Evolutionary conservation across 2,797 vertebrate species (phyloP), one percentile per base, ranked within the genome.

Genomic region (Anomalospiza imberbis): DNA sequence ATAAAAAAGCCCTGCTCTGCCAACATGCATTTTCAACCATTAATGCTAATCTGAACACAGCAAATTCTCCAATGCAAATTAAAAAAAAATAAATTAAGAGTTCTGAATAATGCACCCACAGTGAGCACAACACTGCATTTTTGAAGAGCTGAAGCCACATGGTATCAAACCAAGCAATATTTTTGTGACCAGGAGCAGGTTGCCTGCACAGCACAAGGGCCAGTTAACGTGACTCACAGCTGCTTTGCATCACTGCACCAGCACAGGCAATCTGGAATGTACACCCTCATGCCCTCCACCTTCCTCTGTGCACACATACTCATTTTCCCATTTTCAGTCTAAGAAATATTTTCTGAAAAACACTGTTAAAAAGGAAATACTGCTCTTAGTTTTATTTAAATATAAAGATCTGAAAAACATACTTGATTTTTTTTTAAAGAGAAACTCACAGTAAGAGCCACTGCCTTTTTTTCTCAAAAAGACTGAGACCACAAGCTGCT

Each of bases 281-380:
- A 92, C 92, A 91, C 92, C 71, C 82, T 77, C 32, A 31, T 91
- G 92, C 89, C 95, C 91, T 92, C 79, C 63, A 17, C 76, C 79
- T 97, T 95, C 94, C 91, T 95, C 89, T 17, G n/a, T 0, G 1
- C 55, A 53, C 44, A 76, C 62, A 93, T 0, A 68, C 38, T 60
- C 75, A 10, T 55, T 83, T 91, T 85, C 73, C 87, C 76, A 74
- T 61, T 89, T 86, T 61, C 71, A 70, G 76, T 8, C 50, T 68
- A 71, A 84, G 51, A 93, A 81, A 61, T 26, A 78, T 17, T 70
- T 88, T 71, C 36, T 53, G n/a, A 75, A 94, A 71, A 75, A n/a
- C 57, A 50, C 5, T 6, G 6, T 51, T 81, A 45, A 44, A 83
- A 94, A 62, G 36, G 66, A 86, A 91, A 75, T 18, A 12, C 10